These are phyloP conservation scores for Caprella mutica DNA, from an alignment of 2,888 invertebrate genomes.

Conservation along the genomic window DNA sequence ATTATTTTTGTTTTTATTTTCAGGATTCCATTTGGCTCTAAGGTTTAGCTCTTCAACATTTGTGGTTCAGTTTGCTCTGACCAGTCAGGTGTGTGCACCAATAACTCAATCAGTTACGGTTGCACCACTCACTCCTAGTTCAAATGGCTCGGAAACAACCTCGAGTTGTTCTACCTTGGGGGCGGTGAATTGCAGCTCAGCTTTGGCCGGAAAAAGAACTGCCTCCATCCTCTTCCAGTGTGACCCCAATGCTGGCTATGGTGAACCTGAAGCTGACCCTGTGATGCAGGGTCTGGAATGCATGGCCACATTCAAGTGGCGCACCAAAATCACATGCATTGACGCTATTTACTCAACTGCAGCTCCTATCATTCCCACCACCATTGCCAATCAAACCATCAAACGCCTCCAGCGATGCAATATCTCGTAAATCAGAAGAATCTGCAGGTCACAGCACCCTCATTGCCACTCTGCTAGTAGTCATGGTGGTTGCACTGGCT, in stretches of 20 bases:
- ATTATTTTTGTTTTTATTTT: too few species aligned
- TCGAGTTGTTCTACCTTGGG: slow-evolving; percentile 17
- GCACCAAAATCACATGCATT: slow-evolving; percentile 28
- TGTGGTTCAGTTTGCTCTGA: slow-evolving; percentile 23
- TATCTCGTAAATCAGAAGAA: too few species aligned
- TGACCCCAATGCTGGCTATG: slow-evolving; percentile 24
- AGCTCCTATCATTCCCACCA: neutral
- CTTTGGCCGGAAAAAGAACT: slow-evolving; percentile 15
- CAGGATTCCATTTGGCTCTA: slow-evolving; percentile 4
- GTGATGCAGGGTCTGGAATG: slow-evolving; percentile 19
- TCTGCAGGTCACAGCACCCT: too few species aligned
- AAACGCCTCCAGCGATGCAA: too few species aligned
- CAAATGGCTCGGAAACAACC: slow-evolving; percentile 14
- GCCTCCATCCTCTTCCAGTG: slow-evolving; percentile 22
- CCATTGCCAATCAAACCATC: neutral
- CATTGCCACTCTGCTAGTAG: too few species aligned
- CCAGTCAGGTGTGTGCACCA: slow-evolving; percentile 17
- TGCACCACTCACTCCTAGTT: slow-evolving; percentile 14
- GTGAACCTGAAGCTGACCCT: slow-evolving; percentile 22
- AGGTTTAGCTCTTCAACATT: slow-evolving; percentile 17
- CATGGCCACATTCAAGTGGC: slow-evolving; percentile 21
- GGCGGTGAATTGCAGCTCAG: slow-evolving; percentile 8
- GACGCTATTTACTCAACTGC: slow-evolving; percentile 22
- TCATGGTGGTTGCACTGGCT: neutral
- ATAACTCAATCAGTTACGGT: slow-evolving; percentile 18